Conservation (phyloP, 2,797 vertebrate genomes). For the Poecilia gillii region DNA sequence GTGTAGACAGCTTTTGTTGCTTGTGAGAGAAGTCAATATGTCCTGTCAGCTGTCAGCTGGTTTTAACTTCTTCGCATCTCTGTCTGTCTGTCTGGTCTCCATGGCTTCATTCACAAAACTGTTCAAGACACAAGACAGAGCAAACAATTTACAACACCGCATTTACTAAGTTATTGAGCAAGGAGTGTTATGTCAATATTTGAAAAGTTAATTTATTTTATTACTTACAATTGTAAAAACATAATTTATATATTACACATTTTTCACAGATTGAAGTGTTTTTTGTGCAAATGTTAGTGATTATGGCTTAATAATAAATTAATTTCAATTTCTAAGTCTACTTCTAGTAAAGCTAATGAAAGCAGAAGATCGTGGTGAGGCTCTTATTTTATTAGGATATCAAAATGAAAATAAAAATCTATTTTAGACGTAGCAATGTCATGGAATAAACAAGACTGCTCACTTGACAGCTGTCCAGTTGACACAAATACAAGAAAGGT, state of each 20-base stretch:
- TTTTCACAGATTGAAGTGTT: background rate
- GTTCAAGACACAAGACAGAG: slow-evolving; percentile 25
- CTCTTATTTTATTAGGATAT: background rate
- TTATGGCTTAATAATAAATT: background rate
- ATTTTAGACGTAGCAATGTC: background rate
- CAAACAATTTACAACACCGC: background rate
- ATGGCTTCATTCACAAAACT: slow-evolving; percentile 61
- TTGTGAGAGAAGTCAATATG: slow-evolving; percentile 86
- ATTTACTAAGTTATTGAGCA: slow-evolving; percentile 1
- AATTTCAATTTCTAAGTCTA: background rate
- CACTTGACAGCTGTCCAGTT: background rate
- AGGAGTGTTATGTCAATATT: background rate
- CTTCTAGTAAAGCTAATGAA: background rate
- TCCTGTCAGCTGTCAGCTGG: slow-evolving; percentile 71
- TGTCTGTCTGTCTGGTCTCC: slow-evolving; percentile 65
- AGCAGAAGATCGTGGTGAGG: background rate
- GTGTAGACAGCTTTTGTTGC: slow-evolving; percentile 46
- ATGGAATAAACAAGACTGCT: background rate
- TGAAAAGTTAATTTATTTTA: background rate
- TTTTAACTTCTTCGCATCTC: slow-evolving; percentile 36
- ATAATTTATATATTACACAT: background rate
- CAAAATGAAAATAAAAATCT: background rate
- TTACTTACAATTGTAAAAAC: background rate
- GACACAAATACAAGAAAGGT: background rate
- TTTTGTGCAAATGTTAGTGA: background rate